Evolutionary conservation across 2,888 invertebrate species (phyloP).

Genomic region (Amiota communis): DNA sequence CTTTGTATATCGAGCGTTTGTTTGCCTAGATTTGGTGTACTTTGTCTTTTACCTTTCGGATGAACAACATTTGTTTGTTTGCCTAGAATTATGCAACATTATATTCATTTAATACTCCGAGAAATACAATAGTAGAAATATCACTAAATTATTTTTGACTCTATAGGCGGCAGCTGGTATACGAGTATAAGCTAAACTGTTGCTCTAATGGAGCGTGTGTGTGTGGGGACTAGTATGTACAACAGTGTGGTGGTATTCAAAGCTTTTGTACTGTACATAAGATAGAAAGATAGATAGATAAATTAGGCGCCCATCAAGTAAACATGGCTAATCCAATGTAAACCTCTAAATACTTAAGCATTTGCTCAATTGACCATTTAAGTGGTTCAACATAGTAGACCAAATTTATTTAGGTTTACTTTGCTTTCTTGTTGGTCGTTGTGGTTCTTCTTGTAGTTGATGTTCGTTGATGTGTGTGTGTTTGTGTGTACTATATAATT

Average conservation of each 20-base stretch:
- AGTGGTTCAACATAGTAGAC: too few species aligned
- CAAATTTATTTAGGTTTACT: too few species aligned
- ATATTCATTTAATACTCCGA: not conserved
- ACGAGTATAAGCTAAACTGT: not conserved
- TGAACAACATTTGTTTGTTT: constrained; percentile 71
- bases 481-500: constrained; percentile 2
- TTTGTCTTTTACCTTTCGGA: constrained; percentile 71
- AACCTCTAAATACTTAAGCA: constrained; percentile 59
- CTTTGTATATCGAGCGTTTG: constrained; percentile 66
- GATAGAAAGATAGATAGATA: too few species aligned
- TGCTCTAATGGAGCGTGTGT: constrained; percentile 11
- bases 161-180: not conserved
- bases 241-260: constrained; percentile 34
- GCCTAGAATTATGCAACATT: constrained; percentile 61
- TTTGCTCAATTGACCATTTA: constrained; percentile 57
- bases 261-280: constrained; percentile 48
- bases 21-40: constrained; percentile 68
- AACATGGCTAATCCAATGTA: constrained; percentile 47
- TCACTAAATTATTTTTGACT: not conserved
- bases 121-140: too few species aligned
- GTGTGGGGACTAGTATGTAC: constrained; percentile 18
- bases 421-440: constrained; percentile 14
- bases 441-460: constrained; percentile 32
- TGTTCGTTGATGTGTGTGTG: constrained; percentile 32
- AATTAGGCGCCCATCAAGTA: not conserved